Evolutionary conservation across 1,140 invertebrate genomes (phyloP), one percentile per base, ranked within the genome.

Genomic region (Bacillus rossius): DNA sequence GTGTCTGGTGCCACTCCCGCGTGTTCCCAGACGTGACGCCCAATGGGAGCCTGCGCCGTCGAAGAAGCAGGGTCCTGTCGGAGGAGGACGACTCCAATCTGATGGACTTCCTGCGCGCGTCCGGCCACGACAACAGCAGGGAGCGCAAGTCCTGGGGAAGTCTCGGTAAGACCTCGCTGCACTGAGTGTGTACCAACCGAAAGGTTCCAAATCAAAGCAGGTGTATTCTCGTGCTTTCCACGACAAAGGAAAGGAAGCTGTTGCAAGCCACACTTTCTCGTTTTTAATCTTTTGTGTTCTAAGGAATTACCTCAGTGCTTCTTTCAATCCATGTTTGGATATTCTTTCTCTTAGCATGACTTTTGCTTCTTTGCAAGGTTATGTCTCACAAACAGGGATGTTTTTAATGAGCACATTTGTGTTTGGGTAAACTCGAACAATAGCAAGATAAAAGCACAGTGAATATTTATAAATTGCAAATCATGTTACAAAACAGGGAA

Each of bases 111-210:
- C 74, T 96, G 22, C 76, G 89, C 45, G 78, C 81, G 41, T 85
- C 86, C 2, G 88, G 88, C 1, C 84, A 87, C 54, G 84, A 88
- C 47, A 84, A 81, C 54, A 72, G 69, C n/a, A 73, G 87, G n/a
- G 91, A 94, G 68, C 75, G 91, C 45, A 91, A 90, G 70, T 89
- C 89, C 10, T 92, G 89, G 83, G 89, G 88, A 22, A 92, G 89
- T 73, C 77, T 89, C 59, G 85, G 85, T 87, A 77, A 70, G 65
- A 67, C n/a, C 7, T 16, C 20, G 25, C n/a, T n/a, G n/a, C n/a
- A n/a, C n/a, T n/a, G n/a, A n/a, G n/a, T n/a, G n/a, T n/a, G n/a
- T n/a, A n/a, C n/a, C n/a, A n/a, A n/a, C n/a, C n/a, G n/a, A n/a
- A n/a, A n/a, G n/a, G n/a, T n/a, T n/a, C n/a, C n/a, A n/a, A n/a